Evolutionary conservation across 2,888 invertebrate species (phyloP), one percentile per base, ranked within the genome.

Genomic region (Homarus gammarus): DNA sequence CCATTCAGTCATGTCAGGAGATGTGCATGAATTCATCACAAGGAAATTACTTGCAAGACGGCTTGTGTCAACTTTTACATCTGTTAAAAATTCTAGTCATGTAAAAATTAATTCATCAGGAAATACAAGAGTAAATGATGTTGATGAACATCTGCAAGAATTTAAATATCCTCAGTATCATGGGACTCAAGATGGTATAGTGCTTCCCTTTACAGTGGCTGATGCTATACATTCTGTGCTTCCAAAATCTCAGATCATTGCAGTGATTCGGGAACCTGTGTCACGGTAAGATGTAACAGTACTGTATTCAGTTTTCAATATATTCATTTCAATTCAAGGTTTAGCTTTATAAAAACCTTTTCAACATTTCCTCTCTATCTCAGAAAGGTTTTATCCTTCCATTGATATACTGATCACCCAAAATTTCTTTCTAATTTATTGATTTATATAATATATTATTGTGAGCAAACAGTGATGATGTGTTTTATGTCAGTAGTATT

Each of bases 261-360:
- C 78, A 51, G 88, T 89, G 33, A 78, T 89, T 44, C 38, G 88
- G 61, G 88, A 89, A 61, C 88, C 88, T 56, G 70, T 84, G 22
- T 84, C 88, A 68, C 84, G 88, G 88, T 89, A 68, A 72, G 36
- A 51, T 51, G 8, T n/a, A 27, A 12, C 72, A n/a, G n/a, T 49
- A 15, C 36, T n/a, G 40, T 44, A 44, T 64, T 64, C 56, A 56
- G 56, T 56, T 12, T 56, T 10, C 56, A 5, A 56, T 56, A 18
- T 56, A 0, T 18, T 56, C 3, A 18, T 22, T 56, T n/a, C n/a
- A n/a, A n/a, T n/a, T n/a, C n/a, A n/a, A n/a, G n/a, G n/a, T n/a
- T n/a, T n/a, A n/a, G n/a, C n/a, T n/a, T n/a, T n/a, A n/a, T n/a
- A n/a, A n/a, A n/a, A n/a, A n/a, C n/a, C n/a, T n/a, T n/a, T n/a